Conservation (phyloP, 2,888 invertebrate genomes). For the Zygothrica quintamaculata region DNA sequence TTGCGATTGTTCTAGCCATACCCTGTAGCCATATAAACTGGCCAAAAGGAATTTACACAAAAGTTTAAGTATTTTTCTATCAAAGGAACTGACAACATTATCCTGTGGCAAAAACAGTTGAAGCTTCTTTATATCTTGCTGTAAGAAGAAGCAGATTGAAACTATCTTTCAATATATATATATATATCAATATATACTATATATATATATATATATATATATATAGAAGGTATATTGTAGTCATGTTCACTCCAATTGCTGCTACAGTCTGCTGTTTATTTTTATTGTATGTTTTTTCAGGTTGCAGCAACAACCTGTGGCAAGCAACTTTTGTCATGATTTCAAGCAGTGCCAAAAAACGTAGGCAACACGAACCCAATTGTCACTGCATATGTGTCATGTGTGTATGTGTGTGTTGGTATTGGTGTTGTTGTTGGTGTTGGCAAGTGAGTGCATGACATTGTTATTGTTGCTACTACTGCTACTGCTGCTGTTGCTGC, state of each 20-base stretch:
- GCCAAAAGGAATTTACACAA: too few species aligned
- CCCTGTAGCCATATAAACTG: not conserved
- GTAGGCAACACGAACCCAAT: constrained; percentile 48
- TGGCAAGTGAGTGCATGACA: constrained; percentile 21
- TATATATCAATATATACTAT: too few species aligned
- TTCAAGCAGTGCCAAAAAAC: constrained; percentile 55
- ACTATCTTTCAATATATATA: too few species aligned
- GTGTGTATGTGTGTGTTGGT: not conserved
- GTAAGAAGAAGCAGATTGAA: too few species aligned
- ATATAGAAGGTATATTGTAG: too few species aligned
- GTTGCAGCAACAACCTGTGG: constrained; percentile 50
- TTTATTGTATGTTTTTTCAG: constrained; percentile 8
- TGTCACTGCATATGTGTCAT: constrained; percentile 16
- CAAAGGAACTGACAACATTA: too few species aligned
- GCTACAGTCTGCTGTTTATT: too few species aligned
- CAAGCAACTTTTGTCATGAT: constrained; percentile 55
- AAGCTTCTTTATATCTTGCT: too few species aligned
- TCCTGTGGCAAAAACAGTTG: too few species aligned
- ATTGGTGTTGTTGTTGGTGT: constrained; percentile 19
- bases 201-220: too few species aligned
- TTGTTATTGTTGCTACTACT: constrained; percentile 31
- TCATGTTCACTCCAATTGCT: too few species aligned
- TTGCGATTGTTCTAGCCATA: constrained; percentile 18
- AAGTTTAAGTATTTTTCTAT: too few species aligned
- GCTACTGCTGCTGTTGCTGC: constrained; percentile 21